Evolutionary conservation across 2,113 vertebrate species (phyloP), one percentile per base, ranked within the genome.

Genomic region (Lasiurus cinereus): DNA sequence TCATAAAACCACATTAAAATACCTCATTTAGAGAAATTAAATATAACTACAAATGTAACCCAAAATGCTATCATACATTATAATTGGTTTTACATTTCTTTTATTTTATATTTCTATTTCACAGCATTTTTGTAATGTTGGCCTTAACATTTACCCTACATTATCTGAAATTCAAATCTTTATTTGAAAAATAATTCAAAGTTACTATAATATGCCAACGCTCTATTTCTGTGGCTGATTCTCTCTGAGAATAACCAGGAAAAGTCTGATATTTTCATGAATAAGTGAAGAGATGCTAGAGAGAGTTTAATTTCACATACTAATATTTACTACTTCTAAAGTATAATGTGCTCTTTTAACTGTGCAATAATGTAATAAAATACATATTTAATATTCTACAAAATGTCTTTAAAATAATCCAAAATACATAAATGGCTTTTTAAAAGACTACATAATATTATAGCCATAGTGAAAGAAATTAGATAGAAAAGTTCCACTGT

Each of bases 281-380:
- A 56, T 74, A 93, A 84, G 39, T 93, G 33, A 93, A 76, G 46
- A 93, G 29, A 87, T 70, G 70, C 27, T 52, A 95, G 27, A 88
- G 54, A 86, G 24, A 90, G 76, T 88, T 83, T 66, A 86, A 72
- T 43, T 72, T 66, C 33, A 59, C 11, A 0, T n/a, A 54, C 39
- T 72, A 91, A 82, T 93, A 83, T 90, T 90, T 84, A 92, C 67
- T 90, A 29, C 39, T 27, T 93, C 27, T 72, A 72, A 59, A 94
- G 39, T 27, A 78, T 33, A 92, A 88, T 85, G 52, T 88, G 59
- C 22, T 88, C 48, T 70, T 92, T 93, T 88, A 92, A 24, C 67
- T 88, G 24, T 90, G 27, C 43, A 88, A 90, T 92, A 91, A 93
- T 92, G 62, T 77, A 83, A 94, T 94, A 82, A 95, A 93, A 93